Evolutionary conservation across 2,888 invertebrate genomes (phyloP), one percentile per base, ranked within the genome.

Genomic region (Scelioninae gen. 2): DNA sequence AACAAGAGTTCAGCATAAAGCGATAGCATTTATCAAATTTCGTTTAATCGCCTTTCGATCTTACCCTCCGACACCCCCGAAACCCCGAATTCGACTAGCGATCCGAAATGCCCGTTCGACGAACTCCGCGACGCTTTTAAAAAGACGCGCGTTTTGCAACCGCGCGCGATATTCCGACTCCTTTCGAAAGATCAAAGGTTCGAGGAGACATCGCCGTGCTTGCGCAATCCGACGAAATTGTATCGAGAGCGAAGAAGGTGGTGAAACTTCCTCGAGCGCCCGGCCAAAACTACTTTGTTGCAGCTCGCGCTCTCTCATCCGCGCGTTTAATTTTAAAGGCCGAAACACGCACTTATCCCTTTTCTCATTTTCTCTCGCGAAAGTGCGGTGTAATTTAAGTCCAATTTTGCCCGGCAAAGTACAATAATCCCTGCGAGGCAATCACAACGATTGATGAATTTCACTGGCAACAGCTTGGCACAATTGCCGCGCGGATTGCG

Each of bases 231-330:
- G 41, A 11, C 10, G 52, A 52, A 52, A 52, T 53, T 43, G 15
- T 37, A 64, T 22, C 45, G 53, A 53, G 43, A 58, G 58, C n/a
- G n/a, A 61, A 45, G 43, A 45, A 64, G 52, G 53, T 52, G 63
- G 63, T 63, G 52, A 53, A 64, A 64, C 64, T 45, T 64, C 53
- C n/a, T 64, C 45, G 53, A 45, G 45, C 53, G 15, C 53, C 33
- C 2, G 16, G 48, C 25, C 60, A 48, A 61, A 61, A 45, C 45
- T 52, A 53, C 53, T 64, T 63, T 52, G 52, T 52, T 39, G 43
- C 63, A 63, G 39, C 52, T 50, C 43, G 63, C 43, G 50, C 41
- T 15, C n/a, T 50, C 45, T 45, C 33, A 58, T 28, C 50, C 50
- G 50, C 41, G 50, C 33, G 33, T 50, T 61, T 61, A 50, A 61